These are phyloP conservation scores for Cerastis rubricosa DNA, from an alignment of 2,888 invertebrate species.

Conservation along the genomic window DNA sequence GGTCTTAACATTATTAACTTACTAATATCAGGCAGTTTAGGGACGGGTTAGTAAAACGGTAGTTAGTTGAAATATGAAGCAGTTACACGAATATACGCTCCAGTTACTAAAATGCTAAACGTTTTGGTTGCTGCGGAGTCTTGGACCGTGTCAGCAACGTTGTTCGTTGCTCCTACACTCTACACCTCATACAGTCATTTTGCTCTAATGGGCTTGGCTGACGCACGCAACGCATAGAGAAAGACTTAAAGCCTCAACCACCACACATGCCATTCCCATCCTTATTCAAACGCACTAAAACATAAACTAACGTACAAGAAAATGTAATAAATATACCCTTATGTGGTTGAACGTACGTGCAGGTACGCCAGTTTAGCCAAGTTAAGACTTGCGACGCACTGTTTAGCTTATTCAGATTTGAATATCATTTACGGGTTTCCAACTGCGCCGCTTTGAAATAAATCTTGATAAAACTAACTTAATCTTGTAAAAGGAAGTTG, in stretches of 20 bases:
- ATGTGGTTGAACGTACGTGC: slow-evolving; percentile 64
- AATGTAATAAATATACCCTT: slow-evolving; percentile 64
- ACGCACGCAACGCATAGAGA: slow-evolving; percentile 63
- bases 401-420: slow-evolving; percentile 70
- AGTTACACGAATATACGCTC: slow-evolving; percentile 73
- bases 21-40: slow-evolving; percentile 51
- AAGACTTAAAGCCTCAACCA: slow-evolving; percentile 53
- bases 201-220: slow-evolving; percentile 80
- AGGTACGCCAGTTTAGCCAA: slow-evolving; percentile 69
- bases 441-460: slow-evolving; percentile 55
- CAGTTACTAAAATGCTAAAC: slow-evolving; percentile 82
- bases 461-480: slow-evolving; percentile 58
- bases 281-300: slow-evolving; percentile 64
- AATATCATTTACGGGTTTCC: slow-evolving; percentile 66
- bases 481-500: slow-evolving; percentile 53
- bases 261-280: slow-evolving; percentile 53
- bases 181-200: slow-evolving; percentile 77
- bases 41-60: slow-evolving; percentile 45
- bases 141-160: slow-evolving; percentile 77
- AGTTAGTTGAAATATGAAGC: slow-evolving; percentile 48
- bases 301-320: slow-evolving; percentile 50
- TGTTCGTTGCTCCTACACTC: slow-evolving; percentile 67
- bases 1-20: slow-evolving; percentile 48
- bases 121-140: slow-evolving; percentile 75
- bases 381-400: slow-evolving; percentile 65